These are phyloP conservation scores for Netta rufina DNA, from an alignment of 2,797 vertebrate species.

Conservation along the genomic window DNA sequence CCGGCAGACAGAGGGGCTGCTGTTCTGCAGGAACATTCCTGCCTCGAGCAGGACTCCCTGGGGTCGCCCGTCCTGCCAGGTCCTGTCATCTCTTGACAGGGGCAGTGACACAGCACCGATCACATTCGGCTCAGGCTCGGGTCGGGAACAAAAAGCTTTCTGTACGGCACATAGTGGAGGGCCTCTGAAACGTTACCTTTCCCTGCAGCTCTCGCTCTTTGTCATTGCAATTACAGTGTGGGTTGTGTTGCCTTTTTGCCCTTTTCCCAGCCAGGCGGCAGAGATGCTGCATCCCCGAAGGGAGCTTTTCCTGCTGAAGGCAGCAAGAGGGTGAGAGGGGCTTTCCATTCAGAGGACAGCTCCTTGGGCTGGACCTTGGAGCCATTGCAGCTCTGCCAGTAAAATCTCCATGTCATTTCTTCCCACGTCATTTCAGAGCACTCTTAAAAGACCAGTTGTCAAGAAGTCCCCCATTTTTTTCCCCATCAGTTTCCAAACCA, in stretches of 20 bases:
- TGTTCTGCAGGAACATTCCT: conserved; percentile 78
- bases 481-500: neutral
- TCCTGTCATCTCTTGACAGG: conserved; percentile 69
- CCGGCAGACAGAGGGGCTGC: conserved; percentile 75
- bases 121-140: conserved; percentile 22
- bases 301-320: neutral
- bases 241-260: conserved; percentile 61
- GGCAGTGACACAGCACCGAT: conserved; percentile 67
- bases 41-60: conserved; percentile 65
- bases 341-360: neutral
- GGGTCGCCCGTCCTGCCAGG: conserved; percentile 70
- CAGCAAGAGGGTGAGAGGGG: neutral
- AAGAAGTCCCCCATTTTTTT: neutral
- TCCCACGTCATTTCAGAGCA: neutral
- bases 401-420: neutral
- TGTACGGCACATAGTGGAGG: neutral
- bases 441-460: neutral
- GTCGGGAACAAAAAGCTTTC: conserved; percentile 73
- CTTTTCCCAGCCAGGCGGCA: conserved; percentile 76
- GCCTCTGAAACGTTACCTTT: conserved; percentile 78
- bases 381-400: neutral
- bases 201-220: conserved; percentile 61
- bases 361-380: neutral
- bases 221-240: conserved; percentile 67
- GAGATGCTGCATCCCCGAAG: conserved; percentile 35